Percentiles rank a stretch among this genome's conserved stretches.
Conservation (phyloP, 1,140 invertebrate species). For the Vanessa atalanta region DNA sequence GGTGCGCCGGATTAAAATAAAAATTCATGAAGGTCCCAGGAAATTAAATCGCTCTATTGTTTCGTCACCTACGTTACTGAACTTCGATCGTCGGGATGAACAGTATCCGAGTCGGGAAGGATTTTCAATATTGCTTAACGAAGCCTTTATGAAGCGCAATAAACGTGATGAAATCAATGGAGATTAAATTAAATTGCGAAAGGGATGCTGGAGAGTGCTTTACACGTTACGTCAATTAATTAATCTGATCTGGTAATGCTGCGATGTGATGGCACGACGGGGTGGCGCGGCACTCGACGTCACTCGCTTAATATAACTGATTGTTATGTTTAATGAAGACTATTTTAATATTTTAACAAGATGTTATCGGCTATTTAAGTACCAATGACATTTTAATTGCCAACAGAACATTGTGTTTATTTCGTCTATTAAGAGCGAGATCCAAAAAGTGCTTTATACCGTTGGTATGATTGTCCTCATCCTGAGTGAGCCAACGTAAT, state of each 20-base stretch:
- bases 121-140: slow-evolving; percentile 23
- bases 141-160: slow-evolving; percentile 19
- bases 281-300: neutral
- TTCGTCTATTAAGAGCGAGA: too few relatives aligned
- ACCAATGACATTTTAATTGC: too few relatives aligned
- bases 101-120: slow-evolving; percentile 12
- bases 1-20: slow-evolving; percentile 13
- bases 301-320: neutral
- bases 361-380: too few relatives aligned
- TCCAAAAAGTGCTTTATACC: too few relatives aligned
- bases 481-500: too few relatives aligned
- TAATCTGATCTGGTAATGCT: slow-evolving; percentile 16
- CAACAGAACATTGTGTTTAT: too few relatives aligned
- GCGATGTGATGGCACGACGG: neutral
- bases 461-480: too few relatives aligned
- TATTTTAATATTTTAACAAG: neutral
- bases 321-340: slow-evolving; percentile 3
- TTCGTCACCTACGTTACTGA: slow-evolving; percentile 18
- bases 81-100: slow-evolving; percentile 7
- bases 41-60: slow-evolving; percentile 27
- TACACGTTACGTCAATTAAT: slow-evolving; percentile 18
- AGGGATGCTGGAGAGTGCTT: slow-evolving; percentile 13
- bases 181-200: slow-evolving; percentile 20
- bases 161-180: slow-evolving; percentile 9
- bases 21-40: slow-evolving; percentile 21